Evolutionary conservation across 1,140 invertebrate species (phyloP), one percentile per base, ranked within the genome.

Genomic region (Bicyclus anynana): DNA sequence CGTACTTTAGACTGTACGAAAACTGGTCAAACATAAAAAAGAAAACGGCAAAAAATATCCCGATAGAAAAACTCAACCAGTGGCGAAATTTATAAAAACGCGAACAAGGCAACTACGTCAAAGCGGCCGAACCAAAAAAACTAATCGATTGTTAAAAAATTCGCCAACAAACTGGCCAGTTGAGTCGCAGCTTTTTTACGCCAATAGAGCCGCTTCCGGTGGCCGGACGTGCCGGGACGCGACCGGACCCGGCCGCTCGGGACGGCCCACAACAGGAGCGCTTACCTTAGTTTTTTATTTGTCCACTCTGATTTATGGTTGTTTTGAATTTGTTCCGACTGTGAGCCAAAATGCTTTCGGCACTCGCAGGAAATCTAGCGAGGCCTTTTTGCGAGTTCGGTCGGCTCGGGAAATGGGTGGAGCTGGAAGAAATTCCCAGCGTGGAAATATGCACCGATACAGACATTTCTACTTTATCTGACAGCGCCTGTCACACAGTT

Each of bases 201-300:
- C 72, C 80, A 85, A 83, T 85, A 74, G 79, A 80, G 70, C 69
- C 59, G 57, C 60, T 72, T 82, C 80, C 80, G 76, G 67, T 62
- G 68, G 66, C 73, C 78, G 80, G 80, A 82, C 76, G 70, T 67
- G 73, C n/a, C n/a, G n/a, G n/a, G n/a, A n/a, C n/a, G n/a, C n/a
- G 69, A 56, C 72, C 69, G 71, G 63, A 69, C 63, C 65, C 55
- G 54, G 27, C 63, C 61, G 69, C 55, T 38, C 51, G 65, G 69
- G 54, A 57, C 68, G 73, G 69, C 67, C 74, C 62, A 77, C 84
- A 83, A 79, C 81, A 79, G 78, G 77, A 81, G 72, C 80, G 84
- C 84, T 87, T 84, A 87, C 84, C 84, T 87, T 82, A 72, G 77
- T 84, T 87, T 82, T 87, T 84, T 87, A 86, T 87, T 87, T 87